Evolutionary conservation across 64 coral and sea anemone species (phyloP).

Genomic region (Trachythela sp.): DNA sequence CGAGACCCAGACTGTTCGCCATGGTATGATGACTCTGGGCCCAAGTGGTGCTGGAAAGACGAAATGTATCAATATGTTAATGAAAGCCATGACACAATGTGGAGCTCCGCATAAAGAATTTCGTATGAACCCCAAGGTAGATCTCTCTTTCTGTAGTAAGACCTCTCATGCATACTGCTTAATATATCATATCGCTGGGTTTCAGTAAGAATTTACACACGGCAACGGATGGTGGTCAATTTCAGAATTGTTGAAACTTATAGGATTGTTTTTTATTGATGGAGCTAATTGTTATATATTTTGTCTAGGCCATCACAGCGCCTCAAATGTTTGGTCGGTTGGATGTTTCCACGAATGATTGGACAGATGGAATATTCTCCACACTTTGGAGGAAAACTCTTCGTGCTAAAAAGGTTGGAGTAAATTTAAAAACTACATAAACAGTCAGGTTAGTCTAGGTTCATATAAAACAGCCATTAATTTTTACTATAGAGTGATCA

Average conservation of each 20-base stretch:
- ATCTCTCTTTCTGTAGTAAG: background rate
- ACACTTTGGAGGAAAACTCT: constrained; percentile 92
- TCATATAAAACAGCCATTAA: too few species aligned
- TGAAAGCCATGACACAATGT: constrained; percentile 94
- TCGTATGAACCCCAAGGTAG: constrained; percentile 98
- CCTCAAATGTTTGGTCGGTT: constrained; percentile 98
- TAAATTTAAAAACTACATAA: too few species aligned
- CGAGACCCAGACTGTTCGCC: constrained; percentile 92
- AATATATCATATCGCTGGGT: background rate
- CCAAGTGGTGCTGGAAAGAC: constrained; percentile 97
- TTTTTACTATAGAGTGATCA: constrained; percentile 57
- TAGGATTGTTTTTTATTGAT: too few species aligned
- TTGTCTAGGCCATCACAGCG: constrained; percentile 77
- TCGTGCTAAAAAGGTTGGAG: constrained; percentile 73
- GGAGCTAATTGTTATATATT: too few species aligned
- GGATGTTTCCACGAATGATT: constrained; percentile 94
- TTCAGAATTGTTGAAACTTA: too few species aligned
- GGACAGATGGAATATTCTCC: constrained; percentile 97
- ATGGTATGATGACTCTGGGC: constrained; percentile 98
- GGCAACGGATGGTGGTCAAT: too few species aligned
- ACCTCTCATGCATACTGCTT: background rate
- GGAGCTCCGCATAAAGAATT: constrained; percentile 88
- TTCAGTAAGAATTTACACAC: too few species aligned
- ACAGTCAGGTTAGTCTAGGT: too few species aligned
- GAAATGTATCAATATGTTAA: constrained; percentile 92